Evolutionary conservation across 2,888 invertebrate species (phyloP), one percentile per base, ranked within the genome.

Genomic region (Leptopterna dolabrata): DNA sequence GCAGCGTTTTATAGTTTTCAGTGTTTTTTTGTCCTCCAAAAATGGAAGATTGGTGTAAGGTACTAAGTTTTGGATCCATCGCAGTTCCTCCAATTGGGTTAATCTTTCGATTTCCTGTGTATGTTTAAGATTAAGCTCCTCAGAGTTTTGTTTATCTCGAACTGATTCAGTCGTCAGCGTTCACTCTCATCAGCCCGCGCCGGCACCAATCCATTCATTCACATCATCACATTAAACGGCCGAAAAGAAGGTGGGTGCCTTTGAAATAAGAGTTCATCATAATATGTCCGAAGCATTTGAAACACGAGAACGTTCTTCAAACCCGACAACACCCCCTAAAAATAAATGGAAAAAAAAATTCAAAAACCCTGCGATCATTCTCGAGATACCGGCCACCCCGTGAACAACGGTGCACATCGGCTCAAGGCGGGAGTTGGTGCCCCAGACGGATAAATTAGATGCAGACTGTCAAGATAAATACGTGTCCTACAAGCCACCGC

Each of bases 401-500:
- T 16, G 16, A 63, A 63, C 24, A 63, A 63, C 63, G 24, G 27
- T 63, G 63, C 51, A n/a, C 63, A 63, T 63, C 63, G 63, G n/a
- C 63, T 63, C 24, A 63, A 63, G 63, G 63, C 63, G 63, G 63
- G 63, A 63, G 63, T 63, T 63, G 63, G 63, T 24, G 24, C 63
- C 24, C 63, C 73, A 73, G 73, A 30, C 41, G 55, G 70, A 41
- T 83, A 70, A 83, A 41, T 83, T 83, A 83, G 83, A 83, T 83
- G 71, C 30, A 36, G 24, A 83, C 41, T 19, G 63, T 43, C 41
- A 16, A 83, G 83, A 83, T 83, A 83, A 83, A 83, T 83, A 83
- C 70, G 41, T 43, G 83, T 70, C 41, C n/a, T 63, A 83, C 83
- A 83, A 71, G 83, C 70, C 83, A 83, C 70, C 63, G 83, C 70